A percentile compares a stretch with the other conserved stretches of the same genome.
Conservation (phyloP, 2,888 invertebrate species). For the Empis livida region DNA sequence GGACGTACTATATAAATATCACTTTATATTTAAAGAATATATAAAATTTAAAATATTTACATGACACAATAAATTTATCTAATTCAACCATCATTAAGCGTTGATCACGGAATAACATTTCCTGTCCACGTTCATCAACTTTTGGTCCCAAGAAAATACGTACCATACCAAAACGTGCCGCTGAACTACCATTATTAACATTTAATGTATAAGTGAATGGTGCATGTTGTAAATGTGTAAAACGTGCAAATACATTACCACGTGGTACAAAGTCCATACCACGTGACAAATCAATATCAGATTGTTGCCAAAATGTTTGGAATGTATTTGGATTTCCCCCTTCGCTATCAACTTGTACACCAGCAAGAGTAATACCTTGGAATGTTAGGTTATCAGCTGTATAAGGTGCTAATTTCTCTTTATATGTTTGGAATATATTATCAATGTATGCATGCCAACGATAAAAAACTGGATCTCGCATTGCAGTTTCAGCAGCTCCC, state of each 20-base stretch:
- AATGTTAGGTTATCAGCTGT: conserved; percentile 27
- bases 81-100: conserved; percentile 51
- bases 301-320: conserved; percentile 66
- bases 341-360: conserved; percentile 40
- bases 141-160: conserved; percentile 55
- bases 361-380: conserved; percentile 44
- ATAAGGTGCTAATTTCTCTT: conserved; percentile 56
- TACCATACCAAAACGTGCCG: conserved; percentile 44
- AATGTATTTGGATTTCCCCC: conserved; percentile 44
- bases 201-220: conserved; percentile 54
- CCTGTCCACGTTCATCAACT: conserved; percentile 49
- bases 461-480: conserved; percentile 80
- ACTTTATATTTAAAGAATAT: not conserved
- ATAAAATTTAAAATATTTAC: conserved; percentile 44
- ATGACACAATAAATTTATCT: conserved; percentile 47
- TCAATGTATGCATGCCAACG: conserved; percentile 73
- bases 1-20: conserved; percentile 44
- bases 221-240: conserved; percentile 65
- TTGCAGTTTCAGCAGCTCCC: conserved; percentile 72
- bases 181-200: conserved; percentile 45
- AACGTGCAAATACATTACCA: conserved; percentile 55
- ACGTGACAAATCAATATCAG: conserved; percentile 60
- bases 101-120: conserved; percentile 47
- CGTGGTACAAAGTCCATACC: conserved; percentile 73
- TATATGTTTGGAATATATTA: conserved; percentile 62